Evolutionary conservation across 2,113 vertebrate genomes (phyloP).

Genomic region (Gasterosteus nipponicus): DNA sequence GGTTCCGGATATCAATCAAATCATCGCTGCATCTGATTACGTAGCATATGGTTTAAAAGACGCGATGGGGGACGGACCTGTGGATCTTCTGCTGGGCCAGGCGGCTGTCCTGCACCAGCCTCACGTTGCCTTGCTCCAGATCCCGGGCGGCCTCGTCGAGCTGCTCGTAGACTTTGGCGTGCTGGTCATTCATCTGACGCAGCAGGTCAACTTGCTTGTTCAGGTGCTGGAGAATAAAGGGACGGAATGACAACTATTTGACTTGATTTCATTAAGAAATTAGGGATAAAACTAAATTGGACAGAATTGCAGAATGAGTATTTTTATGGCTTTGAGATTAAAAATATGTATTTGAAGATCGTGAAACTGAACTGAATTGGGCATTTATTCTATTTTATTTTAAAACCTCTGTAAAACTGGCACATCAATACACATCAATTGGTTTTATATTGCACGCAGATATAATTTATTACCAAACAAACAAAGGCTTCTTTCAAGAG

Average conservation of each 20-base stretch:
- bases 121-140: conserved; percentile 90
- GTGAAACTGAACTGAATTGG: background rate
- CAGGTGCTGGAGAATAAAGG: conserved; percentile 85
- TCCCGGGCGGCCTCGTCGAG: conserved; percentile 89
- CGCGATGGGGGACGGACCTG: conserved; percentile 77
- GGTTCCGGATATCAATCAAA: background rate
- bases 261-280: background rate
- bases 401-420: background rate
- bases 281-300: background rate
- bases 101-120: conserved; percentile 88
- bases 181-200: conserved; percentile 95
- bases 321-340: background rate
- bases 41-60: background rate
- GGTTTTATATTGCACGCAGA: conserved; percentile 1
- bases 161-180: conserved; percentile 94
- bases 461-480: background rate
- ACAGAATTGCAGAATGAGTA: background rate
- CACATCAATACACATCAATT: background rate
- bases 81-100: conserved; percentile 90
- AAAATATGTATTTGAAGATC: background rate
- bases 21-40: background rate
- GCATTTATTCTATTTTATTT: background rate
- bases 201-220: conserved; percentile 92
- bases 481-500: background rate
- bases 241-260: background rate